phyloP scores from a whole-genome alignment of 2,113 vertebrate species.

The Ginglymostoma cirratum region DNA sequence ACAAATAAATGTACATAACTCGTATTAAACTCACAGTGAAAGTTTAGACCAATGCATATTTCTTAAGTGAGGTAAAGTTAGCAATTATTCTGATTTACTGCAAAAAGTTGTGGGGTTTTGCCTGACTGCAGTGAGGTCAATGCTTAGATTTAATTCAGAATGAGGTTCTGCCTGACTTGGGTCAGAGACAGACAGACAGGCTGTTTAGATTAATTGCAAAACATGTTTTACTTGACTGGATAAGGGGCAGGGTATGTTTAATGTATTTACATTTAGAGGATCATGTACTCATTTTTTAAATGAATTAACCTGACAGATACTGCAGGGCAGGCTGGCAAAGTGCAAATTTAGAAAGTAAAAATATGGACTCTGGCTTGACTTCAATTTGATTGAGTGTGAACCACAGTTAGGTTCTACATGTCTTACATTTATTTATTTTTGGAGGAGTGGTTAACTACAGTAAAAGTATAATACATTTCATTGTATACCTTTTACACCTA shows the following conservation, averaged over 20 bases:
- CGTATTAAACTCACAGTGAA: not conserved
- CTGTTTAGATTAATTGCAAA: slow-evolving; percentile 13
- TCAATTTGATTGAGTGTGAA: not conserved
- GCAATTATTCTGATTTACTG: slow-evolving; percentile 13
- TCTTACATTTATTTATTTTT: slow-evolving; percentile 16
- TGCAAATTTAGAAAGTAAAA: not conserved
- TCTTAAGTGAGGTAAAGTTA: not conserved
- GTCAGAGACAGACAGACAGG: not conserved
- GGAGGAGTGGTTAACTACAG: slow-evolving; percentile 17
- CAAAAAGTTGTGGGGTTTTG: not conserved
- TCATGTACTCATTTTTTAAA: not conserved
- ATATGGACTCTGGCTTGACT: not conserved
- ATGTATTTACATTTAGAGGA: not conserved
- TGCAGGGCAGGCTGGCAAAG: not conserved
- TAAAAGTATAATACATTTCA: not conserved
- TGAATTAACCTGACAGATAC: not conserved
- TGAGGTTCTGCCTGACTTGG: not conserved
- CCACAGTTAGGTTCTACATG: not conserved
- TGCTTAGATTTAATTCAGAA: slow-evolving; percentile 10
- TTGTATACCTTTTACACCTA: slow-evolving; percentile 12
- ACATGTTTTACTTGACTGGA: not conserved
- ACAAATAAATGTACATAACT: not conserved
- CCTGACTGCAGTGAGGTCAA: not conserved
- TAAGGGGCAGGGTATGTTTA: not conserved
- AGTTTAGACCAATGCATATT: not conserved